These are phyloP conservation scores for Ibycter americanus DNA, from an alignment of 2,797 vertebrate species.

Conservation along the genomic window DNA sequence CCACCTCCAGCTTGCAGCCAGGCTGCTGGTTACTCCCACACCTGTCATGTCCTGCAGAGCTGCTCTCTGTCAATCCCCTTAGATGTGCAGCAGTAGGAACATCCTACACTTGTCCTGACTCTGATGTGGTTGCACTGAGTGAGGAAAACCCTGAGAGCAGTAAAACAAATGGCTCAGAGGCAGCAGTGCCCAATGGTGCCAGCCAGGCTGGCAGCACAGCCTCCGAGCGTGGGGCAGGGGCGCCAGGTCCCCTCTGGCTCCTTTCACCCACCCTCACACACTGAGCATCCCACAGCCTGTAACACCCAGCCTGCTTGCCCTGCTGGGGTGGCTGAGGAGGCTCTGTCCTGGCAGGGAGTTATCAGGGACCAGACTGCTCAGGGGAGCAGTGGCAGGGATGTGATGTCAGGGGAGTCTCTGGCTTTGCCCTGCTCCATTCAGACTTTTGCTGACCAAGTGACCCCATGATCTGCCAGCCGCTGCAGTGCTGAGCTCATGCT, in stretches of 20 bases:
- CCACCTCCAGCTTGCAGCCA: not conserved
- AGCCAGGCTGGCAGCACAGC: not conserved
- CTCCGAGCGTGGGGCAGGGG: not conserved
- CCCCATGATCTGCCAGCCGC: not conserved
- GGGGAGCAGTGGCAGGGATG: not conserved
- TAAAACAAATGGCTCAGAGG: not conserved
- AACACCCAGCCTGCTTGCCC: not conserved
- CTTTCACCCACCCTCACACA: not conserved
- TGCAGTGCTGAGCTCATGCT: not conserved
- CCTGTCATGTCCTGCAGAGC: not conserved
- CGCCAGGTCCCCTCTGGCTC: not conserved
- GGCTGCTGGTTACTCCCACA: not conserved
- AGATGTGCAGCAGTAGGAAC: not conserved
- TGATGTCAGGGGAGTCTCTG: not conserved
- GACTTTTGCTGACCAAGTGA: not conserved
- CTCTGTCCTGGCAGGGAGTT: not conserved
- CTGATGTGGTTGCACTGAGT: not conserved
- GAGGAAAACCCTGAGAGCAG: not conserved
- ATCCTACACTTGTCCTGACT: not conserved
- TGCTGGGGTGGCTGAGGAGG: not conserved
- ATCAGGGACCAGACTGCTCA: rapidly evolving
- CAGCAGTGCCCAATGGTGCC: not conserved
- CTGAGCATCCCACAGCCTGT: not conserved
- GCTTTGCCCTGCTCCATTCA: not conserved
- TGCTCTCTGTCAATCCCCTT: not conserved